Evolutionary conservation across 2,888 invertebrate species (phyloP), one percentile per base, ranked within the genome.

Genomic region (Ceraclea dissimilis): DNA sequence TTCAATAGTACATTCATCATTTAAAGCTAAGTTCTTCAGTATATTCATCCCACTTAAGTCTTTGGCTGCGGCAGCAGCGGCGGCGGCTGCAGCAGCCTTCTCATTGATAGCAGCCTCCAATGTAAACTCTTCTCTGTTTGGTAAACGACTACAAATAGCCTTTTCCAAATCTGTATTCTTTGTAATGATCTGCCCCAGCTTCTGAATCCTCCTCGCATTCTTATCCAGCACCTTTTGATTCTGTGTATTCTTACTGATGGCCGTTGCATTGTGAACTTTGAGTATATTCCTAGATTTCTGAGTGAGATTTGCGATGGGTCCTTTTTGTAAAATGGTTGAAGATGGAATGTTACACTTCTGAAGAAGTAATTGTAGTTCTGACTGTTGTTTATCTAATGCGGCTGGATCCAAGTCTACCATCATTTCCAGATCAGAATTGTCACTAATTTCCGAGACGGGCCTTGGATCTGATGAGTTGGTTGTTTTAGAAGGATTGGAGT

Each of bases 1-100:
- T 62, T 81, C 82, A 59, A 82, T 74, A 0, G 82, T 82, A 55
- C 81, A 81, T 61, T 82, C 82, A 20, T 81, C 81, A 46, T 80
- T 82, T 54, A 81, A 70, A 0, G 76, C 70, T 11, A 81, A 72
- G 52, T 77, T 78, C 58, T 72, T 72, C 8, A 73, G 61, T 1
- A 72, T 59, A 1, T 70, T 67, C 21, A 53, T 47, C 8, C 59
- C 56, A 13, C 55, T 8, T 2, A 22, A 13, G 13, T 60, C 60
- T 50, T 49, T 51, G 1, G 67, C 61, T 0, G 67, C 65, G 17
- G 74, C 46, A 65, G 53, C 54, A 10, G 19, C 49, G 39, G 4
- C 13, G 13, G 22, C 52, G 21, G 49, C 50, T n/a, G 57, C 54
- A n/a, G n/a, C n/a, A 8, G 31, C 8, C 31, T 31, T 31, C 11